Percentiles rank a stretch among this genome's conserved stretches.
Evolutionary conservation across 2,888 invertebrate species (phyloP).

Genomic region (Caenorhabditis sp.): DNA sequence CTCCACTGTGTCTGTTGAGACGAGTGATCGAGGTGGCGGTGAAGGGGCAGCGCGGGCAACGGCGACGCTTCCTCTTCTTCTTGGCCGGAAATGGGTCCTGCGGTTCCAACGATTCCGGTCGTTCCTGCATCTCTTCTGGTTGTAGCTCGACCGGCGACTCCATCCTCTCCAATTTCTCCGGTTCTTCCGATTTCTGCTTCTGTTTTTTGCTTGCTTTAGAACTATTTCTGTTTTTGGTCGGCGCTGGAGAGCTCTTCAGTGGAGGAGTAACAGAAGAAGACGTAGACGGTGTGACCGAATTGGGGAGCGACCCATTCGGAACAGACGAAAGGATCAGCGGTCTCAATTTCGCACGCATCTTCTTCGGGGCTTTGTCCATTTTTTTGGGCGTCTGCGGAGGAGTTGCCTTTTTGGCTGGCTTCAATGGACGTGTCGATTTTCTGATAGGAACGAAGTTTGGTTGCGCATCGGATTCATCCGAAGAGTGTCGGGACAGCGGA

Average conservation of each 20-base stretch:
- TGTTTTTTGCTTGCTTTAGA: background rate
- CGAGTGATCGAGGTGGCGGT: conserved; percentile 7
- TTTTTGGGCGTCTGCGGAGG: conserved; percentile 1
- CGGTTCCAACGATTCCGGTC: too few species aligned
- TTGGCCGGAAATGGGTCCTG: background rate
- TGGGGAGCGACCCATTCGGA: conserved; percentile 18
- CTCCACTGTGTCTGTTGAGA: conserved; percentile 26
- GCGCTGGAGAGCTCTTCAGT: background rate
- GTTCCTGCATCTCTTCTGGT: too few species aligned
- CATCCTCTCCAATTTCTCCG: background rate
- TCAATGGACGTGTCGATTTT: background rate
- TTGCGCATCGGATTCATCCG: background rate
- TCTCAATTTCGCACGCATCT: background rate
- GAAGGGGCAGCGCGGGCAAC: conserved; percentile 58
- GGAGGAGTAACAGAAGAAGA: conserved; percentile 27
- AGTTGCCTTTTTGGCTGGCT: background rate
- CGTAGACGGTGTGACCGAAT: background rate
- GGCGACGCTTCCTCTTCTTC: conserved; percentile 3
- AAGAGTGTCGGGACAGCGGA: background rate
- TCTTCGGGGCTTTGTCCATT: background rate
- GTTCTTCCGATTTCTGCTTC: background rate
- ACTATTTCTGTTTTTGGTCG: background rate
- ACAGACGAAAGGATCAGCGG: background rate
- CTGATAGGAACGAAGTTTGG: background rate
- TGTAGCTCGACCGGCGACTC: background rate